Percentiles rank a stretch among this genome's conserved stretches.
Evolutionary conservation across 2,888 invertebrate species (phyloP).

Genomic region (Coleophora flavipennella): DNA sequence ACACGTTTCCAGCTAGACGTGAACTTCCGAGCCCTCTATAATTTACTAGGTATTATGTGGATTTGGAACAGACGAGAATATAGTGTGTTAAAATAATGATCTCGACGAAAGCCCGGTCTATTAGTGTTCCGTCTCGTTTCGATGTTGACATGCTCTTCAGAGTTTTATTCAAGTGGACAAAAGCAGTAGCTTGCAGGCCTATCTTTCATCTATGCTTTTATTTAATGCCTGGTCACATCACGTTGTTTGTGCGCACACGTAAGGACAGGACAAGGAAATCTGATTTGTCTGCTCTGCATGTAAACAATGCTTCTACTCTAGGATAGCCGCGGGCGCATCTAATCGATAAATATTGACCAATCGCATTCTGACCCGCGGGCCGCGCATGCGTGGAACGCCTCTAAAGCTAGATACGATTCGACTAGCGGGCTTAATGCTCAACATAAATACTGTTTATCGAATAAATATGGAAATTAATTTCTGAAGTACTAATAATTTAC

Average conservation of each 20-base stretch:
- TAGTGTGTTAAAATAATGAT: too few relatives aligned
- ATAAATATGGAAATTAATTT: slow-evolving; percentile 8
- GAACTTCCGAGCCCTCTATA: too few relatives aligned
- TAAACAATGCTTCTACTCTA: slow-evolving; percentile 32
- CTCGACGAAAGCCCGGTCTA: background rate
- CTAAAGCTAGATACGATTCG: slow-evolving; percentile 10
- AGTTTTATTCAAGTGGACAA: too few relatives aligned
- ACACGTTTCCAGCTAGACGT: too few relatives aligned
- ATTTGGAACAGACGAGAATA: too few relatives aligned
- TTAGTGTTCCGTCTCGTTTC: background rate
- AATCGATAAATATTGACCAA: slow-evolving; percentile 53
- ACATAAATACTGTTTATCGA: slow-evolving; percentile 9
- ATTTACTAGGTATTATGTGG: too few relatives aligned
- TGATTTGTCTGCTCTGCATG: slow-evolving; percentile 10
- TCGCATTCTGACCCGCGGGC: slow-evolving; percentile 32
- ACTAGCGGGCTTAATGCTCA: slow-evolving; percentile 25
- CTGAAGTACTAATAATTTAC: background rate
- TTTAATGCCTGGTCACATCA: too few relatives aligned
- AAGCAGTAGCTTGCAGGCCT: too few relatives aligned
- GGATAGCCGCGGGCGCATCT: slow-evolving; percentile 44
- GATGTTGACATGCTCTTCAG: background rate
- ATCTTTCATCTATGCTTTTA: too few relatives aligned
- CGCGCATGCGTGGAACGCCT: slow-evolving; percentile 19
- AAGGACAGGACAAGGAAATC: slow-evolving; percentile 14
- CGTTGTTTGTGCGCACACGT: background rate